Evolutionary conservation across 2,113 vertebrate genomes (phyloP).

Genomic region (Channa maculata): DNA sequence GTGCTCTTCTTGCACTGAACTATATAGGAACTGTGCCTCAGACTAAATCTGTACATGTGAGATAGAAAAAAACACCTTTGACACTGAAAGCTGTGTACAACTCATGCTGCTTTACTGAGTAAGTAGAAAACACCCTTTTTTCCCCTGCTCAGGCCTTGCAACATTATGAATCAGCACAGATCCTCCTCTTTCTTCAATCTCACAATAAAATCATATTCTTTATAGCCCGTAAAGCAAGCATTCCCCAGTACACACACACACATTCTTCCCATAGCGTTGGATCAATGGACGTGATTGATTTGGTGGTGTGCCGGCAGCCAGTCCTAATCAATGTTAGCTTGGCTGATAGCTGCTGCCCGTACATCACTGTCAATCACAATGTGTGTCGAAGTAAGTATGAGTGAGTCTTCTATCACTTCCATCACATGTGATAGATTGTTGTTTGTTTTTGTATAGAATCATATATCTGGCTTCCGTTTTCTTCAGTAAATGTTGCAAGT

Average conservation of each 20-base stretch:
- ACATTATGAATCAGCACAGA: constrained; percentile 54
- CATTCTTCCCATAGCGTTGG: constrained; percentile 47
- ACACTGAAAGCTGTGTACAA: constrained; percentile 3
- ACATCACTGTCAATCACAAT: constrained; percentile 66
- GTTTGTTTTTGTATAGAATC: constrained; percentile 33
- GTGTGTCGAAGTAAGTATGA: constrained; percentile 37
- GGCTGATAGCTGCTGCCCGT: constrained; percentile 57
- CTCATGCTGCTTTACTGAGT: constrained; percentile 39
- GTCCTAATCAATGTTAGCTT: constrained; percentile 72
- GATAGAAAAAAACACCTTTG: background rate
- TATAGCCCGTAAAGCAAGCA: constrained; percentile 35
- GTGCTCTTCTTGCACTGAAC: too few species aligned
- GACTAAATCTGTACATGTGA: too few species aligned
- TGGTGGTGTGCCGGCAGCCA: constrained; percentile 61
- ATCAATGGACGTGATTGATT: constrained; percentile 79
- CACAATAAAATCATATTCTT: constrained; percentile 58
- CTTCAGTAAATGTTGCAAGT: background rate
- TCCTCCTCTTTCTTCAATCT: constrained; percentile 50
- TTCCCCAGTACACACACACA: constrained; percentile 32
- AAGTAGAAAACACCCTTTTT: constrained; percentile 6
- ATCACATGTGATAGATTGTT: constrained; percentile 45
- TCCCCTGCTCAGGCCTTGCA: background rate
- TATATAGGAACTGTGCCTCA: too few species aligned
- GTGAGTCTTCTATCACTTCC: constrained; percentile 51
- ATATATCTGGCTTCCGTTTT: constrained; percentile 21